Base-by-base conservation (phyloP, 2,797 vertebrate genomes). In the Oreochromis mossambicus region DNA sequence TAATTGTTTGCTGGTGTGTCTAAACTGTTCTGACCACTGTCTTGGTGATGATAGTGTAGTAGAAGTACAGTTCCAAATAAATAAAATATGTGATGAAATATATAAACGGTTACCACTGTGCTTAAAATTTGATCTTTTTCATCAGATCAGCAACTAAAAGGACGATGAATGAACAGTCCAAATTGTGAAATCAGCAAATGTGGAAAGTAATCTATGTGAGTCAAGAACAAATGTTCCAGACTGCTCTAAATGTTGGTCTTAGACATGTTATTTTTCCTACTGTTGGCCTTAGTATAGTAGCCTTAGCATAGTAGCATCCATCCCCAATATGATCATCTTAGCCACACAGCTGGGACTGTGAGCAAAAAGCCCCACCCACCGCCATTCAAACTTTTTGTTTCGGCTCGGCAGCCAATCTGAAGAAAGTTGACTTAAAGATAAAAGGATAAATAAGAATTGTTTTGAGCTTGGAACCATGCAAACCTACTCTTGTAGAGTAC, bases 401-500 rank as follows among this genome's bases (percentile, higher is more conserved):
- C 13, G 46, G 9, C 29, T 3, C 1, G 17, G 15, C 68, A 73
- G 41, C 43, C 68, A 73, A 48, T 73, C 43, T 29, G 24, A 73
- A 48, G 15, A 48, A 48, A 48, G 24, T 3, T 73, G 68, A 24
- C 8, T 26, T 29, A 29, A 73, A 46, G 14, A 46, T 6, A 14
- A 70, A 24, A 1, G 21, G 66, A 46, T 46, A 26, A 46, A 70
- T 73, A 17, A 17, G 24, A 17, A 73, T 5, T 48, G 15, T 19
- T 73, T 73, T 73, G 24, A 73, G 15, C 15, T 48, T 48, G 15
- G 68, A 48, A 46, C 10, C 24, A 73, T 29, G 43, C 0, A 48
- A 48, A 73, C 12, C n/a, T 41, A 68, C 17, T 15, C 38, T 48
- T 7, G 1, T 24, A 10, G 2, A 43, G 21, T 24, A 0, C 38